Conservation (phyloP, 1,140 invertebrate genomes). For the Sinella curviseta region DNA sequence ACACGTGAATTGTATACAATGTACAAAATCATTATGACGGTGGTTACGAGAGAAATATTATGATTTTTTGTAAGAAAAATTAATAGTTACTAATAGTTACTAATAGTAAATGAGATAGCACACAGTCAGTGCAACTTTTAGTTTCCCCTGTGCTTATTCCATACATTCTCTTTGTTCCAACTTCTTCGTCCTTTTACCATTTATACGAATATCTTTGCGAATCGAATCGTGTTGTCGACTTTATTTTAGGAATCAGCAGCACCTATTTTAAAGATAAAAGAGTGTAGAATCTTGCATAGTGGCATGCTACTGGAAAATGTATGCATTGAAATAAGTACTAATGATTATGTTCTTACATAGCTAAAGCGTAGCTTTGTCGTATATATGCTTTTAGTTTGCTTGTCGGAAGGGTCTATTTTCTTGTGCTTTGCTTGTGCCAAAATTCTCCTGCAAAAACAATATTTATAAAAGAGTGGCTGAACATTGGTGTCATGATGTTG, state of each 20-base stretch:
- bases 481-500: no score
- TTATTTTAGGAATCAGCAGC: background rate
- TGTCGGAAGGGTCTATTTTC: no score
- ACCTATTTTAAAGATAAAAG: background rate
- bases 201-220: no score
- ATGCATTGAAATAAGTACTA: no score
- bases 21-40: background rate
- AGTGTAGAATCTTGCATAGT: background rate
- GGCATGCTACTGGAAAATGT: no score
- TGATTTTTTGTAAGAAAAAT: background rate
- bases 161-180: background rate
- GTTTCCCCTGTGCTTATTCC: constrained; percentile 2
- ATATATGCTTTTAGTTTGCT: no score
- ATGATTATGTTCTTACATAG: no score
- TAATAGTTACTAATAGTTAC: background rate
- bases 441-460: no score
- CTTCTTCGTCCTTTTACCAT: background rate
- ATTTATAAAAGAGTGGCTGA: no score
- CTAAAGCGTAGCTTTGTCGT: no score
- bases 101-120: background rate
- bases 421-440: no score
- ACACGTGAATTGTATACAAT: background rate
- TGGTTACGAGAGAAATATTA: background rate
- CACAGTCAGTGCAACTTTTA: background rate
- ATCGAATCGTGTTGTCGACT: background rate